Evolutionary conservation across 2,888 invertebrate genomes (phyloP).

Genomic region (Sympetrum striolatum): DNA sequence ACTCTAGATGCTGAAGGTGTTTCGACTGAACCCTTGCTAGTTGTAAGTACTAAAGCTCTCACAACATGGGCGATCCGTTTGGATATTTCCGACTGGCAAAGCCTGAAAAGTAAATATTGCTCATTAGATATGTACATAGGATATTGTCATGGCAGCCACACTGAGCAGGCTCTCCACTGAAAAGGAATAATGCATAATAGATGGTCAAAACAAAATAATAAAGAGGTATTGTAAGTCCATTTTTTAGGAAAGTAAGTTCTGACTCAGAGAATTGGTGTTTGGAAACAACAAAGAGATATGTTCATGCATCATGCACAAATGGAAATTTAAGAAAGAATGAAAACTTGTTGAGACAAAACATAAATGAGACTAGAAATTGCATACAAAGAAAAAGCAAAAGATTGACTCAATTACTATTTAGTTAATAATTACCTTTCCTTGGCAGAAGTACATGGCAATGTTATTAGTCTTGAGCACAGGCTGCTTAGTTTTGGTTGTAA

Average conservation of each 20-base stretch:
- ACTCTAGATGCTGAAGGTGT: conserved; percentile 52
- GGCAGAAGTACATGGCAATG: conserved; percentile 61
- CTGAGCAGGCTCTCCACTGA: not conserved
- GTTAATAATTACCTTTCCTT: conserved; percentile 60
- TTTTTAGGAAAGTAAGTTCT: no score
- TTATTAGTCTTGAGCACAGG: conserved; percentile 62
- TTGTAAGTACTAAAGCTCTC: conserved; percentile 55
- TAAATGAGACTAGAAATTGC: not conserved
- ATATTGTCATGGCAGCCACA: no score
- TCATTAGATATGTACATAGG: no score
- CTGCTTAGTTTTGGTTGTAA: conserved; percentile 63
- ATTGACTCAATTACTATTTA: not conserved
- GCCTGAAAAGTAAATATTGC: conserved; percentile 54
- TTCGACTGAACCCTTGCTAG: not conserved
- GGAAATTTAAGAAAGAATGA: no score
- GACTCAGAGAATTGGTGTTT: no score
- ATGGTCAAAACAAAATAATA: not conserved
- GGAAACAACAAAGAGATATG: not conserved
- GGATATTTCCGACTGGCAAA: conserved; percentile 68
- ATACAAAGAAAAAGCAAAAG: not conserved
- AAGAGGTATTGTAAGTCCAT: no score
- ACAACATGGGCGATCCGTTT: conserved; percentile 63
- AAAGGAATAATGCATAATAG: not conserved
- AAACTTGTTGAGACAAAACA: not conserved
- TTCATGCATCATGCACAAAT: no score